Conservation (phyloP, 1,140 invertebrate species). For the Micrasema minimum region DNA sequence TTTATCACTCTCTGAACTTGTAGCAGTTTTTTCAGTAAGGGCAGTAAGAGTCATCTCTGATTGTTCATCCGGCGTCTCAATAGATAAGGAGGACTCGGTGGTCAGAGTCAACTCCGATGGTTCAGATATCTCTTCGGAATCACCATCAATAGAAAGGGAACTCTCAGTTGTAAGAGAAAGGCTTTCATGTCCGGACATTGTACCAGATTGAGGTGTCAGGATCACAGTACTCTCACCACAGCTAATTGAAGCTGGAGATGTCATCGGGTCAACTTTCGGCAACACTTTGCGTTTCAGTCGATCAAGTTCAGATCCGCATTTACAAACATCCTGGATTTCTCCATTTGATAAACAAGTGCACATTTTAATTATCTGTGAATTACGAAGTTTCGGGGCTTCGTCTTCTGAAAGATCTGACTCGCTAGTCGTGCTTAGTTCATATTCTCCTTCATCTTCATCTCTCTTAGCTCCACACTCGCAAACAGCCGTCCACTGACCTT, state of each 20-base stretch:
- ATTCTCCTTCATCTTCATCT: neutral
- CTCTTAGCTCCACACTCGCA: slow-evolving; percentile 54
- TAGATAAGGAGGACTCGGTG: slow-evolving; percentile 6
- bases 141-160: slow-evolving; percentile 1
- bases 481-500: slow-evolving; percentile 55
- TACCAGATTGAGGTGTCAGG: neutral
- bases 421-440: neutral
- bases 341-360: slow-evolving; percentile 56
- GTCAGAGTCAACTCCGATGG: neutral
- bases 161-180: slow-evolving; percentile 6
- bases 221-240: too few relatives aligned
- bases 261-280: slow-evolving; percentile 9
- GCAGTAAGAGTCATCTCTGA: neutral
- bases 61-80: neutral
- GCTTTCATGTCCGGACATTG: neutral
- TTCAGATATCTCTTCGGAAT: neutral
- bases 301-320: slow-evolving; percentile 4
- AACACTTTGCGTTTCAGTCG: slow-evolving; percentile 2
- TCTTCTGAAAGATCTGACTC: slow-evolving; percentile 13
- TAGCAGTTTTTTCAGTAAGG: neutral
- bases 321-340: slow-evolving; percentile 44
- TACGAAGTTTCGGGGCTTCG: slow-evolving; percentile 19
- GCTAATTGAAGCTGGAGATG: neutral
- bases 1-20: slow-evolving; percentile 5
- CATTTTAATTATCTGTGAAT: slow-evolving; percentile 29